phyloP scores from a whole-genome alignment of 2,113 vertebrate species.

The Cololabis saira region DNA sequence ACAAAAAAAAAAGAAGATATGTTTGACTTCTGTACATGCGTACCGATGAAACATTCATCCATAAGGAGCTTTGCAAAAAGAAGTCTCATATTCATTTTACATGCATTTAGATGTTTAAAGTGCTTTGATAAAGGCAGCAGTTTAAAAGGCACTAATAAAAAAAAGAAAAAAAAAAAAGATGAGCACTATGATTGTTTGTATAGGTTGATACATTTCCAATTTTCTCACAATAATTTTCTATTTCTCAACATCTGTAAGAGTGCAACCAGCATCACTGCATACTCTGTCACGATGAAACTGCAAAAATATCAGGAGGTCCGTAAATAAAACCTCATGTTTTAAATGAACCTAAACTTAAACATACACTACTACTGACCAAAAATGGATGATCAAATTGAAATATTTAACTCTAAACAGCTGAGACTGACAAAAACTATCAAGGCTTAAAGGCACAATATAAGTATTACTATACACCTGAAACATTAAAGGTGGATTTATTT shows the following conservation, averaged over 20 bases:
- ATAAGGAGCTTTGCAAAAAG: constrained; percentile 36
- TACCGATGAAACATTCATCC: constrained; percentile 56
- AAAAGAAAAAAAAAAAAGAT: constrained; percentile 55
- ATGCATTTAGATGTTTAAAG: constrained; percentile 71
- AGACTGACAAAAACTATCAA: constrained; percentile 27
- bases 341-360: constrained; percentile 33
- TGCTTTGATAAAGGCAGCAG: constrained; percentile 78
- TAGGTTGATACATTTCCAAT: constrained; percentile 52
- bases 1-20: constrained; percentile 1
- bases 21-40: constrained; percentile 28
- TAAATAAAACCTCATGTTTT: constrained; percentile 25
- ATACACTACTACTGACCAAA: constrained; percentile 22
- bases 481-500: constrained; percentile 27
- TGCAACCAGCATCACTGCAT: constrained; percentile 21
- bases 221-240: constrained; percentile 7
- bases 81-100: constrained; percentile 38
- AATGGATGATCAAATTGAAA: constrained; percentile 19
- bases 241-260: constrained; percentile 18
- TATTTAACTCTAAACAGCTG: constrained; percentile 33
- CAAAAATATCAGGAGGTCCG: constrained; percentile 9
- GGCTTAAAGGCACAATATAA: constrained; percentile 68
- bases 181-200: constrained; percentile 49
- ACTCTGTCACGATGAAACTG: constrained; percentile 15
- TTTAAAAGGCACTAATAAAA: constrained; percentile 78
- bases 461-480: constrained; percentile 34